These are phyloP conservation scores for Paedocypris sp. DNA, from an alignment of 2,113 vertebrate species.

Conservation along the genomic window DNA sequence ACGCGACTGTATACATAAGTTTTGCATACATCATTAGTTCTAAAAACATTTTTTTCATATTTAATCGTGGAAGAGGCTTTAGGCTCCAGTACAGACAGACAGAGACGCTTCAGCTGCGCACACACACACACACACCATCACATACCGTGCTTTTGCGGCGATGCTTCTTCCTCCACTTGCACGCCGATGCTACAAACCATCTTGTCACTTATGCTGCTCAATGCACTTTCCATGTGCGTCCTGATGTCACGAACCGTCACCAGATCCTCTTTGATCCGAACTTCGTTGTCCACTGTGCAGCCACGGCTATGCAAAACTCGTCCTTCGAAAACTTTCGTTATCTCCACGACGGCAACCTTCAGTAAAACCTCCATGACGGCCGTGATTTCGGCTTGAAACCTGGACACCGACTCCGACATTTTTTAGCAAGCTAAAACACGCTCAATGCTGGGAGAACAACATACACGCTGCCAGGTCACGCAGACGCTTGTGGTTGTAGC, in stretches of 20 bases:
- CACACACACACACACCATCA: conserved; percentile 19
- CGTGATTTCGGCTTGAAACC: conserved; percentile 55
- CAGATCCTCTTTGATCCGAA: background rate
- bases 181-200: conserved; percentile 50
- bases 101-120: background rate
- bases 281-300: conserved; percentile 18
- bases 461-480: background rate
- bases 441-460: background rate
- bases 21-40: no score
- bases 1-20: no score
- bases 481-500: background rate
- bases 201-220: background rate
- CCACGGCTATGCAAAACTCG: conserved; percentile 25
- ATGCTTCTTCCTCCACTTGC: conserved; percentile 42
- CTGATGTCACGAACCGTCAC: background rate
- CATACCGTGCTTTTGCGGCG: conserved; percentile 21
- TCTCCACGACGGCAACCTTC: conserved; percentile 53
- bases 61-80: background rate
- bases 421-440: background rate
- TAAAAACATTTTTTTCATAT: no score
- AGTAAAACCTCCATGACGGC: conserved; percentile 50
- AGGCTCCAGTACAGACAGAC: background rate
- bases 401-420: conserved; percentile 41
- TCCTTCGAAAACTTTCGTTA: conserved; percentile 59
- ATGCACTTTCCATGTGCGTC: background rate